phyloP scores from a whole-genome alignment of 2,888 invertebrate genomes.

The Ptilodon capucinus region DNA sequence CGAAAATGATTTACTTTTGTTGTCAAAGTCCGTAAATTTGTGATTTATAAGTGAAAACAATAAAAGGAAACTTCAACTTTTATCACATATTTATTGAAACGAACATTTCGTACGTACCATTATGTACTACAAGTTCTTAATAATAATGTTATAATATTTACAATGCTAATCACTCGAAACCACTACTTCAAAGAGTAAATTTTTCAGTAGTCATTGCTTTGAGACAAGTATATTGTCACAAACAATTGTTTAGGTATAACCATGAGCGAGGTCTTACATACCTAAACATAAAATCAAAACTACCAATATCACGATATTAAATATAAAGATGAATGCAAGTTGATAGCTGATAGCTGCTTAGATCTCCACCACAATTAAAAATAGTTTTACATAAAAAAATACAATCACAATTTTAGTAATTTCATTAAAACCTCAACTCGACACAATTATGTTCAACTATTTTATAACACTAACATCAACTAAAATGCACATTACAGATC shows the following conservation, averaged over 20 bases:
- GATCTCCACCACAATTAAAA: background rate
- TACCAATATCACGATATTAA: background rate
- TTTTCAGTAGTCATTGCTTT: background rate
- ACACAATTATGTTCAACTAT: background rate
- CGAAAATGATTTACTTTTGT: too few relatives aligned
- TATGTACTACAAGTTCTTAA: constrained; percentile 51
- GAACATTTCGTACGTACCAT: constrained; percentile 49
- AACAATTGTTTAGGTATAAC: background rate
- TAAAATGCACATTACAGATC: constrained; percentile 34
- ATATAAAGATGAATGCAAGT: background rate
- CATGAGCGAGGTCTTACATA: background rate
- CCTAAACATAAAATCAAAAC: background rate
- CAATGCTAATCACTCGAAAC: constrained; percentile 27
- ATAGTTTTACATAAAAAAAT: background rate
- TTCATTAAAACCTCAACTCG: background rate
- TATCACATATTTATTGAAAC: constrained; percentile 63
- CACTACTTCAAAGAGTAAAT: background rate
- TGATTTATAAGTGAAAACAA: background rate
- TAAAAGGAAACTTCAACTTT: constrained; percentile 27
- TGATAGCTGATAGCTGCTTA: background rate
- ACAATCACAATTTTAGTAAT: background rate
- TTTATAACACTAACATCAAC: constrained; percentile 8
- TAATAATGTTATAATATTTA: constrained; percentile 47
- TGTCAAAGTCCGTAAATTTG: too few relatives aligned
- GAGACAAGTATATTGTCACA: background rate